phyloP scores from a whole-genome alignment of 2,797 vertebrate species.

The Bucorvus abyssinicus region DNA sequence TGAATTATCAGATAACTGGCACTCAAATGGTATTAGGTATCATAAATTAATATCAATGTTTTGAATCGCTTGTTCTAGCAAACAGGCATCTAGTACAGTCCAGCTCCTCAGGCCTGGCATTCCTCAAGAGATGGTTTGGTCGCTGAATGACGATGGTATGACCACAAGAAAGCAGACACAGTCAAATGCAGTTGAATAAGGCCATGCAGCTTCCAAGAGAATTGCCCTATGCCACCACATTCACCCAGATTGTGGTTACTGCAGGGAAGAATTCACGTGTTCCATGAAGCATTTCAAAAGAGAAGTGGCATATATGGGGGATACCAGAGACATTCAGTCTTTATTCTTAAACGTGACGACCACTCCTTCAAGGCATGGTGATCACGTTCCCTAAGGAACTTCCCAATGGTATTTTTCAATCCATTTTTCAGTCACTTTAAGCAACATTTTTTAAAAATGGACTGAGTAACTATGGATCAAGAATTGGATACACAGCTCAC shows the following conservation, averaged over 20 bases:
- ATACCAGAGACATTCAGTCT: not conserved
- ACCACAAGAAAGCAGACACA: not conserved
- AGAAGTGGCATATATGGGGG: not conserved
- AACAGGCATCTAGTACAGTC: not conserved
- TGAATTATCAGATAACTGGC: not conserved
- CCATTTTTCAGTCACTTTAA: not conserved
- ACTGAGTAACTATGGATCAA: not conserved
- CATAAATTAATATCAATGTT: not conserved
- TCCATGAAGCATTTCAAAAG: not conserved
- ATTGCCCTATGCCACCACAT: not conserved
- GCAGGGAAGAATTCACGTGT: not conserved
- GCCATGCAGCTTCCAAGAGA: not conserved
- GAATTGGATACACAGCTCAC: not conserved
- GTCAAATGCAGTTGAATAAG: not conserved
- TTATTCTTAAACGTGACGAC: not conserved
- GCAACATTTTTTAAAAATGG: not conserved
- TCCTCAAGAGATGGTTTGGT: not conserved
- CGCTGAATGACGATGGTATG: not conserved
- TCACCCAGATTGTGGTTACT: not conserved
- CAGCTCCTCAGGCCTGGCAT: not conserved
- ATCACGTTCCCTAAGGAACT: not conserved
- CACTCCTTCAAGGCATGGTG: not conserved
- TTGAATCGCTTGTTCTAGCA: not conserved
- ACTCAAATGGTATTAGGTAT: not conserved
- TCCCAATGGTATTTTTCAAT: not conserved